Evolutionary conservation across 2,113 vertebrate species (phyloP).

Genomic region (Seriola quinqueradiata): DNA sequence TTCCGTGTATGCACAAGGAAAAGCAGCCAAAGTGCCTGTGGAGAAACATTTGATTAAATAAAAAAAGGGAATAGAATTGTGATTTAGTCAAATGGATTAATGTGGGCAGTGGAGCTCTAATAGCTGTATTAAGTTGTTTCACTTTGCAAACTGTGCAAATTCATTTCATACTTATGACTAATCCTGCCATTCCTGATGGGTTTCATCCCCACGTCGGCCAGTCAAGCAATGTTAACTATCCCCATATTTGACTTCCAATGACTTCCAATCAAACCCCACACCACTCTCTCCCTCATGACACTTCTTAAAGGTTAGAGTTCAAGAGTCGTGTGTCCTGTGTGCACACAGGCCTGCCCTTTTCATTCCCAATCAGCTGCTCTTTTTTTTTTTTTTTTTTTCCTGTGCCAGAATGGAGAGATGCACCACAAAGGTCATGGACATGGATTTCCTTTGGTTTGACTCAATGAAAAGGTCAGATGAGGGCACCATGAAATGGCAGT

Average conservation of each 20-base stretch:
- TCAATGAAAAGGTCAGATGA: slow-evolving; percentile 84
- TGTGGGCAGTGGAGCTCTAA: not conserved
- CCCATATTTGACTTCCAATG: slow-evolving; percentile 62
- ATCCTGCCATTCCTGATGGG: not conserved
- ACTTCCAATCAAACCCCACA: slow-evolving; percentile 63
- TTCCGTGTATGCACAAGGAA: slow-evolving; percentile 28
- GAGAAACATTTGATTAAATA: not conserved
- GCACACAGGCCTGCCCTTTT: slow-evolving; percentile 80
- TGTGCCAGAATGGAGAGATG: slow-evolving; percentile 72
- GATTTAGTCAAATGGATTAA: not conserved
- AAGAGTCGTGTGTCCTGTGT: slow-evolving; percentile 77
- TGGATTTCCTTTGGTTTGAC: slow-evolving; percentile 84
- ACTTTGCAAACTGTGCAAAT: not conserved
- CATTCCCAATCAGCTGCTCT: slow-evolving; percentile 72
- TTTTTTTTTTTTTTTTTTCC: slow-evolving; percentile 43
- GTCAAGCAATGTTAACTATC: slow-evolving; percentile 42
- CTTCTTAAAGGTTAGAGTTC: slow-evolving; percentile 79
- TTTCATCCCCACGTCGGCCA: slow-evolving; percentile 9
- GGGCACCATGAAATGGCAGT: slow-evolving; percentile 82
- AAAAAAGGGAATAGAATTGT: not conserved
- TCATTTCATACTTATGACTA: not conserved
- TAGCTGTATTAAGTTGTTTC: not conserved
- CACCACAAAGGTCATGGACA: slow-evolving; percentile 81
- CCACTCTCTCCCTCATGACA: slow-evolving; percentile 55
- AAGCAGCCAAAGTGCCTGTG: not conserved